phyloP scores from a whole-genome alignment of 2,113 vertebrate species.

The Corydoras sp. region DNA sequence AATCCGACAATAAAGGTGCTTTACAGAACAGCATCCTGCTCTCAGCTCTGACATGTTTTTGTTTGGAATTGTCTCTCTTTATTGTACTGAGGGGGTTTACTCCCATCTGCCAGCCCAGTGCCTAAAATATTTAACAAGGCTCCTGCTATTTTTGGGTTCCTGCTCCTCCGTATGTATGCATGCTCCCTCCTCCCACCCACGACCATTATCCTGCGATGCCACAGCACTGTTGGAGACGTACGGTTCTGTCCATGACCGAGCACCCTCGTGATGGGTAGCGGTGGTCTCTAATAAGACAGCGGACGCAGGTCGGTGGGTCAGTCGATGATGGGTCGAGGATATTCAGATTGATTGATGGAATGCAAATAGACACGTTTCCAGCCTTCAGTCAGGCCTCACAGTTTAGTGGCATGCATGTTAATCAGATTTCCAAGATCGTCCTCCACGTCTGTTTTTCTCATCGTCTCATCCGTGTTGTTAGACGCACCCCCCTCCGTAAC shows the following conservation, averaged over 20 bases:
- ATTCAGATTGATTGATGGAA: constrained; percentile 17
- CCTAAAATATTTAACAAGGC: constrained; percentile 66
- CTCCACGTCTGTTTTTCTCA: constrained; percentile 14
- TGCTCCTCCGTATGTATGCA: not conserved
- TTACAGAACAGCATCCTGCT: constrained; percentile 23
- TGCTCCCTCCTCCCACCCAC: constrained; percentile 24
- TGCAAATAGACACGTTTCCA: constrained; percentile 31
- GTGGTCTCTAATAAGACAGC: constrained; percentile 3
- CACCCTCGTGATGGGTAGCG: not conserved
- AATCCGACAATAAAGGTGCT: not conserved
- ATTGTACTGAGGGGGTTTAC: constrained; percentile 13
- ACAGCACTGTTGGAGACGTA: not conserved
- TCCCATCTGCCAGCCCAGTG: constrained; percentile 47
- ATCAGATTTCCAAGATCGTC: constrained; percentile 41
- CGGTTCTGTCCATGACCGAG: not conserved
- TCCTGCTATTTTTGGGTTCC: constrained; percentile 56
- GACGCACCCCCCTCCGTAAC: not conserved
- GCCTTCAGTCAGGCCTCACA: constrained; percentile 24
- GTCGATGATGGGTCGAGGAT: not conserved
- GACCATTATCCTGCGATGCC: constrained; percentile 19
- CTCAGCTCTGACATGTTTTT: constrained; percentile 25
- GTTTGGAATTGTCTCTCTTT: constrained; percentile 34
- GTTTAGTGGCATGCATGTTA: constrained; percentile 39
- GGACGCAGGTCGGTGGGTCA: not conserved
- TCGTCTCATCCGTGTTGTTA: constrained; percentile 5